Conservation (phyloP, 2,113 vertebrate genomes). For the Rhagologus leucostigma region DNA sequence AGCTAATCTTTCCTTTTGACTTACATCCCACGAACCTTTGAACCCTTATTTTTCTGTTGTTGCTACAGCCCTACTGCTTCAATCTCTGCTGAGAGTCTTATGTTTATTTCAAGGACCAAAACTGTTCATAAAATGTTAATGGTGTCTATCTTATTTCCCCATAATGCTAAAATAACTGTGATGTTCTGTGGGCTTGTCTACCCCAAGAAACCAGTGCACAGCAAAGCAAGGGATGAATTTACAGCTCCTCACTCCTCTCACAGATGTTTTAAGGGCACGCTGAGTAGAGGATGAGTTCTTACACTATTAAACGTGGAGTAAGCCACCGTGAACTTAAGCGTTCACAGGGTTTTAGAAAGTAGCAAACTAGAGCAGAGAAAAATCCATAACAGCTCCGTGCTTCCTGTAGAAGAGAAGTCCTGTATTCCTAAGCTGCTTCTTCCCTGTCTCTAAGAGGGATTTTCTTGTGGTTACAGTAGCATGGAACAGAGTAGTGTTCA, state of each 20-base stretch:
- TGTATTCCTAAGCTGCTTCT: neutral
- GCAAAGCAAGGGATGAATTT: neutral
- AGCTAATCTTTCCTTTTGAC: slow-evolving; percentile 41
- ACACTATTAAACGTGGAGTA: neutral
- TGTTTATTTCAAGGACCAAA: slow-evolving; percentile 7
- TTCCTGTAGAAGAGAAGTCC: neutral
- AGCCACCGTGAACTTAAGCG: neutral
- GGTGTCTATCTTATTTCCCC: slow-evolving; percentile 41
- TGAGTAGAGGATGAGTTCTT: neutral
- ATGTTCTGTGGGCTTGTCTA: slow-evolving; percentile 11
- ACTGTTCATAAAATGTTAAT: slow-evolving; percentile 39
- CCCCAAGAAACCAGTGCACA: neutral
- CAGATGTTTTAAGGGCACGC: neutral
- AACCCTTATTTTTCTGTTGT: slow-evolving; percentile 2
- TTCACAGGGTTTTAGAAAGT: neutral
- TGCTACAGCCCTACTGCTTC: neutral
- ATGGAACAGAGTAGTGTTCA: neutral
- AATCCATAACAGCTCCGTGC: neutral
- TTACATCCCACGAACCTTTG: neutral
- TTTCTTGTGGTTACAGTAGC: neutral
- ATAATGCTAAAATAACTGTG: slow-evolving; percentile 24
- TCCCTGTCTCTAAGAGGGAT: neutral
- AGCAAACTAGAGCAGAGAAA: slow-evolving; percentile 32
- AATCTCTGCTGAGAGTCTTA: neutral
- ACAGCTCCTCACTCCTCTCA: neutral